Base-by-base conservation (phyloP, 2,113 vertebrate genomes). In the Tragelaphus imberbis region DNA sequence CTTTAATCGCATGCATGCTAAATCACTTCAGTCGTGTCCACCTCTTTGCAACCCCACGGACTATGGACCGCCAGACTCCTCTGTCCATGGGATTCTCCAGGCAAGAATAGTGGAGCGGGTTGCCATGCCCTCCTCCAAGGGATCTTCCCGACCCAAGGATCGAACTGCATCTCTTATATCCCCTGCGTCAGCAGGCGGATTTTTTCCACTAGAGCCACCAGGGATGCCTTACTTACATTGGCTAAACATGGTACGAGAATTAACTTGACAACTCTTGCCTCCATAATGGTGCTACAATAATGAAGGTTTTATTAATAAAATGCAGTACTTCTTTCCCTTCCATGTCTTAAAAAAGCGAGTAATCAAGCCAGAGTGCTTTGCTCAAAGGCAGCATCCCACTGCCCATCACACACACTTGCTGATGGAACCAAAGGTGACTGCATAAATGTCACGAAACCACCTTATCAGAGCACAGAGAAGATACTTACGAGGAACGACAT, bases 401-500 rank as follows among this genome's bases (percentile, higher is more conserved):
- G 30, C 9, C 36, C 13, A 80, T 79, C 40, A 9, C 7, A 58
- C 0, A 13, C 7, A 14, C 49, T 44, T 93, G n/a, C 30, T 11
- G 47, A 86, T 19, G 23, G 33, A 55, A 51, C 6, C 44, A 44
- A 49, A 89, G 5, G 6, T 51, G 25, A 5, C 14, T 30, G 7
- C 1, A 0, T 4, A 23, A 40, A 40, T 3, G 15, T 7, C 44
- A 49, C 1, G 14, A 28, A 47, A 63, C 61, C n/a, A 17, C 4
- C 16, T 44, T 0, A 25, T 28, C 53, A 28, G 4, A 51, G 86
- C n/a, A 1, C n/a, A 77, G 6, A 94, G 58, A 79, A 92, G 96
- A 93, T 91, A 99, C 99, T 99, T 98, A 99, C 99, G 99, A 88
- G 99, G 99, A 51, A 99, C 99, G 61, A 99, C 98, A 1, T 98